Evolutionary conservation across 2,888 invertebrate species (phyloP), one percentile per base, ranked within the genome.

Genomic region (Disparrhopalites patrizii): DNA sequence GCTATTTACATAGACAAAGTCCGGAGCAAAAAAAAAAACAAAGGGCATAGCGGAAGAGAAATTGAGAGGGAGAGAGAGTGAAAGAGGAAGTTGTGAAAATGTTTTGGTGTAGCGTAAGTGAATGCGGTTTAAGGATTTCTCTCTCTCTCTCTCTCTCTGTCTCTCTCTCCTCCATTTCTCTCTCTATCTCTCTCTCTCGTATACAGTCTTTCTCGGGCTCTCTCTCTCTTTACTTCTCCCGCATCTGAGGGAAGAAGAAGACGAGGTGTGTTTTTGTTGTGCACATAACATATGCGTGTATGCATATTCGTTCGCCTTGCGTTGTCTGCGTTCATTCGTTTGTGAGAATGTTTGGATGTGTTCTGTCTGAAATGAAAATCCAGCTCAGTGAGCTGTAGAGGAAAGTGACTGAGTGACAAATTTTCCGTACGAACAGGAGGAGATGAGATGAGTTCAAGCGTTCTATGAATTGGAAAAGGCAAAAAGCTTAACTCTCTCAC

Each of bases 351-450:
- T 33, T n/a, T 55, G 31, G 55, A 55, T 55, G 55, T 55, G 55
- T 31, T 20, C 31, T n/a, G n/a, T n/a, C n/a, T 51, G 36, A 52
- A 38, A 52, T 54, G 38, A 52, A 38, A 54, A 54, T 62, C 30
- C 62, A 62, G 62, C 30, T 62, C 62, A 62, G 25, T 62, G 62
- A 54, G 40, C 62, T 62, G 62, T 60, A 47, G 58, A 40, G 40
- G 30, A 60, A 40, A 54, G 54, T 54, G 62, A 62, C 47, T 47
- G 52, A 62, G 51, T 62, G 62, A 62, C 67, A 62, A 67, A 67
- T 67, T 67, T 67, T 67, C 67, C 67, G 58, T 67, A 54, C 56
- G 62, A 67, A 54, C 57, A 62, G 62, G 36, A 56, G 55, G 56
- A 63, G 55, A 56, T 63, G 63, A 38, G 63, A 55, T 63, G 63